Evolutionary conservation across 1,140 invertebrate species (phyloP), one percentile per base, ranked within the genome.

Genomic region (Microplitis mediator): DNA sequence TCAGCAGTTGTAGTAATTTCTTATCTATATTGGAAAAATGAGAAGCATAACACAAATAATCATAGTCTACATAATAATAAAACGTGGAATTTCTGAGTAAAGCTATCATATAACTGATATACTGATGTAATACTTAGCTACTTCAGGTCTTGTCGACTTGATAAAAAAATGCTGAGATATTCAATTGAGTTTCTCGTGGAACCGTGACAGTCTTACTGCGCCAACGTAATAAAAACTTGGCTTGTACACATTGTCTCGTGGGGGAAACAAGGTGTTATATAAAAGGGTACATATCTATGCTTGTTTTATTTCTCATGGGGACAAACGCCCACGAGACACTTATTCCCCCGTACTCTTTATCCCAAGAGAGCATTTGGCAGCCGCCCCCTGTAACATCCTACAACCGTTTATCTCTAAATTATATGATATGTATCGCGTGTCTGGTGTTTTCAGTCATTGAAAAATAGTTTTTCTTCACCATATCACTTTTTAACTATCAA

Each of bases 301-400:
- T n/a, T 64, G 62, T 64, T 64, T 71, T 71, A 74, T 75, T 78
- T 80, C 79, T 78, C 78, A 74, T 65, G 67, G 56, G 51, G 66
- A 74, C 69, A 80, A 72, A 82, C 82, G 82, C 82, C 80, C 80
- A 84, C 77, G 45, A 79, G 23, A 64, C 11, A 39, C 77, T 45
- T 11, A 81, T 80, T 81, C 81, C 82, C 78, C 79, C 75, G 63
- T 73, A 77, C 76, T 39, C 81, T 32, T 45, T 45, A 45, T 45
- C 39, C 39, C 39, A 45, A 70, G 81, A 77, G 81, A 69, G 65
- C 69, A 35, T 64, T 64, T 64, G 62, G 34, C 34, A 36, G 35
- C 62, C 62, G 62, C 62, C 62, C 62, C 62, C 62, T 64, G 36
- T 45, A 14, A 34, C 62, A 64, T 36, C 16, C 34, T 64, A 64